Base-by-base conservation (phyloP, 2,797 vertebrate species). In the Pseudomugil gertrudae region DNA sequence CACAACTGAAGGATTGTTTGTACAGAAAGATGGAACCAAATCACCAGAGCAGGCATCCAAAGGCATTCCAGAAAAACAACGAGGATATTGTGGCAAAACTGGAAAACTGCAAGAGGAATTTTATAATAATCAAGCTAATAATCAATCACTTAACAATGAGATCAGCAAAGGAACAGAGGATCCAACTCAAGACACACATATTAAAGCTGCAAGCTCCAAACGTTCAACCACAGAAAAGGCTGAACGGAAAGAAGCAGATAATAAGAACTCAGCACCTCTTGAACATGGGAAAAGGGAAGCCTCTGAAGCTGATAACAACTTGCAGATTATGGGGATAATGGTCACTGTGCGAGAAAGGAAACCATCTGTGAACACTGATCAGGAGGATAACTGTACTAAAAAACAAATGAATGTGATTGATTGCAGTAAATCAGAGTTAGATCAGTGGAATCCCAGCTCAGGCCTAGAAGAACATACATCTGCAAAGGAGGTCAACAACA, bases 311-410 rank as follows among this genome's bases (percentile, higher is more conserved):
- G 62, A 88, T 69, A 81, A 85, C 30, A 78, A 10, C 47, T 72
- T 91, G 62, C 74, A 87, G 38, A 91, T 92, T 14, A 85, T 74
- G 55, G 87, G 89, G 68, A 90, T 92, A 79, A 88, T 81, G 81
- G 89, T 92, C 48, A 87, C 66, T 43, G 84, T 90, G 11, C 81
- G 58, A 66, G 88, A 90, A 71, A 87, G 79, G 76, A 62, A 68
- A 10, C 35, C 63, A 48, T 50, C 60, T 48, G 14, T 40, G n/a
- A 72, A n/a, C 29, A 29, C 11, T 9, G 43, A 4, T 43, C 55
- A 69, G 13, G 61, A 11, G 38, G 43, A 83, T 30, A 36, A 70
- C 67, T 66, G 2, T 30, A 38, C 9, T 29, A 63, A 33, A 66
- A 65, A 83, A 29, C 23, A 73, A 56, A 52, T 51, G 0, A 40